Evolutionary conservation across 2,888 invertebrate genomes (phyloP).

Genomic region (Netelia inedita): DNA sequence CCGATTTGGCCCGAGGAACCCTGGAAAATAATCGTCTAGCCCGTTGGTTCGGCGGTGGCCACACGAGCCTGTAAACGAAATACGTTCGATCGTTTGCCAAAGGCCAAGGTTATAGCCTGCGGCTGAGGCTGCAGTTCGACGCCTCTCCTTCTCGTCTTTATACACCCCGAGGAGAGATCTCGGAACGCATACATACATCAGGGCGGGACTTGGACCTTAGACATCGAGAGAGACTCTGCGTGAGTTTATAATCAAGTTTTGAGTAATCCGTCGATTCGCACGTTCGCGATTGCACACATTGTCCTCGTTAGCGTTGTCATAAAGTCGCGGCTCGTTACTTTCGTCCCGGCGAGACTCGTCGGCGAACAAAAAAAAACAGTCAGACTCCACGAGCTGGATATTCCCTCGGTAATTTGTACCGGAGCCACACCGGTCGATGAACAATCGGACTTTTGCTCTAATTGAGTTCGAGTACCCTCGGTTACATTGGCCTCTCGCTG

Average conservation of each 20-base stretch:
- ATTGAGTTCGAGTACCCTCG: constrained; percentile 59
- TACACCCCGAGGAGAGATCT: constrained; percentile 10
- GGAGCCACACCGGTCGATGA: constrained; percentile 31
- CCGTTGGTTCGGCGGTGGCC: background rate
- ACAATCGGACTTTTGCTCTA: constrained; percentile 54
- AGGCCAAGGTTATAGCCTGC: constrained; percentile 66
- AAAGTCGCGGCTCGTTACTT: constrained; percentile 56
- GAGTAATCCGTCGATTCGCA: constrained; percentile 1
- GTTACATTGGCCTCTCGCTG: constrained; percentile 51
- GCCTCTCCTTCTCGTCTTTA: background rate
- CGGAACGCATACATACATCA: constrained; percentile 3
- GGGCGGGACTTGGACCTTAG: constrained; percentile 49
- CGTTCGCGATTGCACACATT: constrained; percentile 28
- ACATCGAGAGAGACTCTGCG: background rate
- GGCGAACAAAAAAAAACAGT: constrained; percentile 22
- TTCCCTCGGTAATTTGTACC: constrained; percentile 48
- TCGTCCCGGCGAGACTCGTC: constrained; percentile 1
- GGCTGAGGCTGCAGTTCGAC: constrained; percentile 22
- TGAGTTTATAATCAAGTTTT: constrained; percentile 31
- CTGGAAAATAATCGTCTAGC: constrained; percentile 10
- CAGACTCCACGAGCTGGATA: constrained; percentile 11
- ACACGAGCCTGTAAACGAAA: constrained; percentile 11
- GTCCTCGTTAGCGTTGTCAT: constrained; percentile 49
- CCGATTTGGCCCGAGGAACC: constrained; percentile 17
- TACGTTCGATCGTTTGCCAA: constrained; percentile 57